These are phyloP conservation scores for Graptemys geographica DNA, from an alignment of 2,797 vertebrate genomes.

Conservation along the genomic window DNA sequence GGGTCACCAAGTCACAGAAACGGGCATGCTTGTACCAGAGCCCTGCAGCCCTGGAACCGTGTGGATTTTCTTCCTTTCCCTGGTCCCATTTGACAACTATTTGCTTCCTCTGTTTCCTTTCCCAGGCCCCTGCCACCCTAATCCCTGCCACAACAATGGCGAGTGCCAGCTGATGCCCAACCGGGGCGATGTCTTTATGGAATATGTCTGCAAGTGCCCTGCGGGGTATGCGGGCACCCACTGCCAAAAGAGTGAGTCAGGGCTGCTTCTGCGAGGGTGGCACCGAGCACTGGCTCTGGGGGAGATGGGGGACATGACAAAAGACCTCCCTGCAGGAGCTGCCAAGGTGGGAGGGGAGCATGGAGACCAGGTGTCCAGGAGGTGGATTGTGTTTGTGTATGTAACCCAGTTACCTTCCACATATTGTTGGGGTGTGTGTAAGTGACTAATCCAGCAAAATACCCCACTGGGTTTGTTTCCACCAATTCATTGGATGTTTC, in stretches of 20 bases:
- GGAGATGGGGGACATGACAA: accelerated
- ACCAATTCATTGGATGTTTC: accelerated
- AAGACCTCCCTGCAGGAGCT: neutral
- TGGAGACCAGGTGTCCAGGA: accelerated
- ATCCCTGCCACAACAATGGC: conserved; percentile 90
- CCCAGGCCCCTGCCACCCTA: conserved; percentile 91
- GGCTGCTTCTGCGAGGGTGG: accelerated
- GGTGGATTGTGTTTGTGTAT: neutral
- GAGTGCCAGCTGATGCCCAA: conserved; percentile 84
- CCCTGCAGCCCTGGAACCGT: neutral
- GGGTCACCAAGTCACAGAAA: neutral
- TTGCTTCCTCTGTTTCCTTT: neutral
- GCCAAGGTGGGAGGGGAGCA: accelerated
- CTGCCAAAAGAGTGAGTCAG: conserved; percentile 93
- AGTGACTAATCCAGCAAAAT: neutral
- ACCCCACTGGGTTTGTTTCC: neutral
- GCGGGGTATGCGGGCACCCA: conserved; percentile 88
- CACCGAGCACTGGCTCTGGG: neutral
- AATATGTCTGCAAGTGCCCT: conserved; percentile 91
- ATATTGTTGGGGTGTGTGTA: neutral
- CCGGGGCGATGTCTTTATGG: conserved; percentile 91
- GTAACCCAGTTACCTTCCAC: neutral
- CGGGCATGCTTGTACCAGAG: no score
- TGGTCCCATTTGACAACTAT: accelerated
- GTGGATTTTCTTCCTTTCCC: neutral